Conservation (phyloP, 1,140 invertebrate genomes). For the Pachypsylla venusta region DNA sequence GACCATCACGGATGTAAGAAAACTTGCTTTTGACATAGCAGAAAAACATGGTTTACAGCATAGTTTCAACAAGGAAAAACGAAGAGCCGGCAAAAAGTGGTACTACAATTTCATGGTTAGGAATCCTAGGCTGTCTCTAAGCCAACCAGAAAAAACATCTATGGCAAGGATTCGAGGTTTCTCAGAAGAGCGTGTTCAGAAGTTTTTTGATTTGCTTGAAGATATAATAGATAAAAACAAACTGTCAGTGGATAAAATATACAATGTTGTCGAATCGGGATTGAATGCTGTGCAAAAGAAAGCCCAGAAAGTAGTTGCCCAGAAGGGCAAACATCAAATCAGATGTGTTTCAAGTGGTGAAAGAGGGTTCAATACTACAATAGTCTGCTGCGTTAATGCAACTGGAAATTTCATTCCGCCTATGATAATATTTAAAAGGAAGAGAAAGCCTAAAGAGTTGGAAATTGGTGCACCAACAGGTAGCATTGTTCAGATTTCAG, state of each 20-base stretch:
- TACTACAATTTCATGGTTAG: conserved; percentile 14
- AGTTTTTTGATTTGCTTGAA: conserved; percentile 26
- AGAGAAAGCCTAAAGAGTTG: conserved; percentile 2
- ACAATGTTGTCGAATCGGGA: conserved; percentile 30
- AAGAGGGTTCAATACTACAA: conserved; percentile 31
- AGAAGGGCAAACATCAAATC: conserved; percentile 29
- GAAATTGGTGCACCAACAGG: neutral
- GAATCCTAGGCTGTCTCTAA: conserved; percentile 29
- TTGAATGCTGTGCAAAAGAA: conserved; percentile 26
- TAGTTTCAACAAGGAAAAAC: conserved; percentile 7
- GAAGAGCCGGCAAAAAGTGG: conserved; percentile 18
- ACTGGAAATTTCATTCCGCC: conserved; percentile 27
- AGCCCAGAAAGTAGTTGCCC: conserved; percentile 24
- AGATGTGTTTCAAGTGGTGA: conserved; percentile 31
- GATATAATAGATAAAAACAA: conserved; percentile 24
- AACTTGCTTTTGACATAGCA: conserved; percentile 17
- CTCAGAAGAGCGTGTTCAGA: conserved; percentile 24
- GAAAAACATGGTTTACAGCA: conserved; percentile 12
- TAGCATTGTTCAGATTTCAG: conserved; percentile 8
- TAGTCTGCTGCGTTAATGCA: conserved; percentile 27
- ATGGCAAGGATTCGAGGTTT: conserved; percentile 29
- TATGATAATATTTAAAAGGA: conserved; percentile 28
- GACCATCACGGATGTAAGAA: conserved; percentile 1
- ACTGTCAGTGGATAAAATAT: conserved; percentile 27
- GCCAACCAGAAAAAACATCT: conserved; percentile 31